phyloP scores from a whole-genome alignment of 2,888 invertebrate genomes.

The Xestia ashworthii region DNA sequence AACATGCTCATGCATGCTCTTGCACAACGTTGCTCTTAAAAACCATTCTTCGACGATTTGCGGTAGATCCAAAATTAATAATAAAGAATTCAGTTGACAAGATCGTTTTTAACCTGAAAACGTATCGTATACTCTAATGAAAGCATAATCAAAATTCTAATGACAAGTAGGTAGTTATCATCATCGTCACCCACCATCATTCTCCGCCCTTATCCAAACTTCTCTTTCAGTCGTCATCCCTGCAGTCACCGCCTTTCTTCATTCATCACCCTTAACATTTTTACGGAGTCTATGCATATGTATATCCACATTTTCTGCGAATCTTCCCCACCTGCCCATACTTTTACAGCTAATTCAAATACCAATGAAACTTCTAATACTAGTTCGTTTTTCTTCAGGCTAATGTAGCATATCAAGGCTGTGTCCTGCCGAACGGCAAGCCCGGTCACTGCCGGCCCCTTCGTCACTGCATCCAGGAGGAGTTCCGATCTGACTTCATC shows the following conservation, averaged over 20 bases:
- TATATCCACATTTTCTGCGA: neutral
- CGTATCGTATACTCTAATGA: neutral
- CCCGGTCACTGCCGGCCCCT: conserved; percentile 93
- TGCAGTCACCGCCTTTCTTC: neutral
- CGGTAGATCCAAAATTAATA: neutral
- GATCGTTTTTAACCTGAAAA: neutral
- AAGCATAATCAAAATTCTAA: neutral
- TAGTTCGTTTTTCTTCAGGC: conserved; percentile 80
- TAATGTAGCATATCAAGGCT: conserved; percentile 91
- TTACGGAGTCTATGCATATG: neutral
- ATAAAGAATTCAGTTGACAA: neutral
- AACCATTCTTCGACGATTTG: neutral
- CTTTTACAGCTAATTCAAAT: neutral
- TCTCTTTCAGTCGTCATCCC: neutral
- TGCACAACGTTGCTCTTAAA: neutral
- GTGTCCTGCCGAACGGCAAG: conserved; percentile 91
- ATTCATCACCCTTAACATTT: neutral
- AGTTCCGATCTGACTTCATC: conserved; percentile 90
- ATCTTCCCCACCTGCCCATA: neutral
- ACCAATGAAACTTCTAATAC: neutral
- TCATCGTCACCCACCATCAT: no score
- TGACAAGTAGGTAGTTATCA: neutral
- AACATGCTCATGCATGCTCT: neutral
- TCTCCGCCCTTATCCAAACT: no score
- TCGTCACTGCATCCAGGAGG: conserved; percentile 91